These are phyloP conservation scores for Crematogaster levior DNA, from an alignment of 2,888 invertebrate species.

Conservation along the genomic window DNA sequence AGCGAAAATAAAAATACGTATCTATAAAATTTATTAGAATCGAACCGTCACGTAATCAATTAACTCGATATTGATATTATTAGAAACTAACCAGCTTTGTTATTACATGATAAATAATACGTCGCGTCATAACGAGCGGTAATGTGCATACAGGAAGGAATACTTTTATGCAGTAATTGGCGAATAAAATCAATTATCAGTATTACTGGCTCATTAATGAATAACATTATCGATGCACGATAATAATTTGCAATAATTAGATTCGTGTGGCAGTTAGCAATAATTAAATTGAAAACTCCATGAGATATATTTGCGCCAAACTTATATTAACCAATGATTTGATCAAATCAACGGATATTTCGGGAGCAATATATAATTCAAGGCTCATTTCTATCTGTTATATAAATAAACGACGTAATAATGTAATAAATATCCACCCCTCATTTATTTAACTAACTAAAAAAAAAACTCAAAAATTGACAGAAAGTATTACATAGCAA, in stretches of 20 bases:
- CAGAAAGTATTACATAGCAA: background rate
- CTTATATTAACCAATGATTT: slow-evolving; percentile 26
- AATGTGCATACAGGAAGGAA: slow-evolving; percentile 20
- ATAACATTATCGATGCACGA: slow-evolving; percentile 44
- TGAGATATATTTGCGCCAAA: slow-evolving; percentile 35
- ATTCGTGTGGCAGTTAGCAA: slow-evolving; percentile 32
- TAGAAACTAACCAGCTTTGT: slow-evolving; percentile 42
- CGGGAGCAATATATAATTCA: background rate
- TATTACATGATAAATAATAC: slow-evolving; percentile 43
- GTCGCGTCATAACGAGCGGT: slow-evolving; percentile 18
- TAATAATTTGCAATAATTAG: slow-evolving; percentile 54
- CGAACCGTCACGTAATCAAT: slow-evolving; percentile 20
- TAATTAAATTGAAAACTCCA: slow-evolving; percentile 50
- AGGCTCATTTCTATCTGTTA: background rate
- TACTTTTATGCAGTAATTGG: slow-evolving; percentile 45
- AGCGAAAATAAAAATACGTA: background rate
- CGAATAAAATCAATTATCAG: slow-evolving; percentile 53
- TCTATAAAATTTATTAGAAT: background rate
- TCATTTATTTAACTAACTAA: background rate
- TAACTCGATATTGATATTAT: slow-evolving; percentile 32
- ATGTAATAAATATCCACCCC: background rate
- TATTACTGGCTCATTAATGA: slow-evolving; percentile 47
- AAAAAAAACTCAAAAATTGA: slow-evolving; percentile 1
- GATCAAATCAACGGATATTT: background rate
- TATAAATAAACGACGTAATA: background rate